A percentile compares a stretch with the other conserved stretches of the same genome.
phyloP scores from a whole-genome alignment of 2,888 invertebrate species.

The Trichopoda pennipes region DNA sequence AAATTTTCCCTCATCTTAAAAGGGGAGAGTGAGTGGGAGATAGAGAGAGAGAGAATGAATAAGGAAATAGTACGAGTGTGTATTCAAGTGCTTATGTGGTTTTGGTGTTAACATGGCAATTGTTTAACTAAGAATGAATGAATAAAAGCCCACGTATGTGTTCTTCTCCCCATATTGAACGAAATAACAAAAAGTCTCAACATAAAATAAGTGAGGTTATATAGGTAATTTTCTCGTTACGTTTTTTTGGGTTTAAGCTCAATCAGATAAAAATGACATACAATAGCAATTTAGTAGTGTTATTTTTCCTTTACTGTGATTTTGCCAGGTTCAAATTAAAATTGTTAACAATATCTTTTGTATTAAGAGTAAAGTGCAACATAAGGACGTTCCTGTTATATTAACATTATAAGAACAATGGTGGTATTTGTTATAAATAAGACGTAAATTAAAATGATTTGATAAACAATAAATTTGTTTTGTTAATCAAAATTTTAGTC shows the following conservation, averaged over 20 bases:
- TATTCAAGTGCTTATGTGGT: constrained; percentile 20
- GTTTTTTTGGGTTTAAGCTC: constrained; percentile 46
- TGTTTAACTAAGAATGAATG: constrained; percentile 39
- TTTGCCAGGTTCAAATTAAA: constrained; percentile 38
- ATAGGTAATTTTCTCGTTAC: background rate
- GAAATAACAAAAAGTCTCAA: constrained; percentile 20
- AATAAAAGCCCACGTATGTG: background rate
- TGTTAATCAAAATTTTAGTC: background rate
- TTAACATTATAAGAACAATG: constrained; percentile 12
- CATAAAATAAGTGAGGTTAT: constrained; percentile 30
- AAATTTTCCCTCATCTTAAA: constrained; percentile 4
- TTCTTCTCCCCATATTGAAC: constrained; percentile 11
- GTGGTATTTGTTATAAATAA: constrained; percentile 24
- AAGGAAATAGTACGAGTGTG: no score
- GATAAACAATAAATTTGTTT: constrained; percentile 1
- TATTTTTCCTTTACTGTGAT: constrained; percentile 25
- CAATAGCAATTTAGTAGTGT: constrained; percentile 50
- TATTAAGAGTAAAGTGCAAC: background rate
- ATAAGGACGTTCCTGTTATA: background rate
- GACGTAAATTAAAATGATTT: background rate
- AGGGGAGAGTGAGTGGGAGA: constrained; percentile 17
- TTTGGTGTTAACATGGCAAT: constrained; percentile 32
- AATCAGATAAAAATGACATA: constrained; percentile 68
- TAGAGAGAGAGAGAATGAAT: background rate
- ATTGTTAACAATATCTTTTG: constrained; percentile 5